Conservation (phyloP, 2,888 invertebrate species). For the Pristionchus maxplancki region DNA sequence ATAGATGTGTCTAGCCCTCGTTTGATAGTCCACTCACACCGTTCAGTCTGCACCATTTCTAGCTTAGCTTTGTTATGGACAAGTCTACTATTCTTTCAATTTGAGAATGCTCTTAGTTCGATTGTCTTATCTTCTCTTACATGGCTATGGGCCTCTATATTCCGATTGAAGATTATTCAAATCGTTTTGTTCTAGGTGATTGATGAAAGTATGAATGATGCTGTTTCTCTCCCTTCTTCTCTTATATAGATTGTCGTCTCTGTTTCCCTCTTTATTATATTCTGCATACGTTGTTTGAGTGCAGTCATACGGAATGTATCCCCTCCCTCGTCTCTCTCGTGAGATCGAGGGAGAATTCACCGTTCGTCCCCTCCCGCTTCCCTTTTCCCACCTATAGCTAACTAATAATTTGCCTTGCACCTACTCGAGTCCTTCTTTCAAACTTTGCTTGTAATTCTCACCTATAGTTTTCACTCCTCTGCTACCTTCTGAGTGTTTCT, state of each 20-base stretch:
- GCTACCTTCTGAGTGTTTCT: slow-evolving; percentile 38
- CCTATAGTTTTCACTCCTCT: neutral
- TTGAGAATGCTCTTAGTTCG: slow-evolving; percentile 30
- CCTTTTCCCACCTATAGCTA: slow-evolving; percentile 20
- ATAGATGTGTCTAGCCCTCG: slow-evolving; percentile 29
- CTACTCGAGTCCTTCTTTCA: slow-evolving; percentile 9
- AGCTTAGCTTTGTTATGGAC: slow-evolving; percentile 40
- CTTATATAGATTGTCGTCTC: neutral
- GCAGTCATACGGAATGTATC: slow-evolving; percentile 29
- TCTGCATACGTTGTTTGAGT: slow-evolving; percentile 40
- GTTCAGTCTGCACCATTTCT: slow-evolving; percentile 12
- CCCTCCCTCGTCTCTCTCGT: neutral
- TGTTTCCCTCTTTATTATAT: slow-evolving; percentile 11
- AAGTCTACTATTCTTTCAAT: slow-evolving; percentile 41
- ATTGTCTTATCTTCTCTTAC: slow-evolving; percentile 27
- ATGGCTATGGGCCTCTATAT: slow-evolving; percentile 35
- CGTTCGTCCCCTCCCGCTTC: neutral
- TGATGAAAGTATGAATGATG: slow-evolving; percentile 46
- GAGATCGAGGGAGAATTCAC: neutral
- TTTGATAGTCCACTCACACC: slow-evolving; percentile 28
- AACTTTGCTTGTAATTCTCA: slow-evolving; percentile 48
- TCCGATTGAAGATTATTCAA: slow-evolving; percentile 35
- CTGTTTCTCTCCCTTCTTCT: slow-evolving; percentile 27
- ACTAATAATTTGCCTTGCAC: slow-evolving; percentile 43
- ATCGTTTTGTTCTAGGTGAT: slow-evolving; percentile 46